phyloP scores from a whole-genome alignment of 2,888 invertebrate genomes.

The Ormia ochracea region DNA sequence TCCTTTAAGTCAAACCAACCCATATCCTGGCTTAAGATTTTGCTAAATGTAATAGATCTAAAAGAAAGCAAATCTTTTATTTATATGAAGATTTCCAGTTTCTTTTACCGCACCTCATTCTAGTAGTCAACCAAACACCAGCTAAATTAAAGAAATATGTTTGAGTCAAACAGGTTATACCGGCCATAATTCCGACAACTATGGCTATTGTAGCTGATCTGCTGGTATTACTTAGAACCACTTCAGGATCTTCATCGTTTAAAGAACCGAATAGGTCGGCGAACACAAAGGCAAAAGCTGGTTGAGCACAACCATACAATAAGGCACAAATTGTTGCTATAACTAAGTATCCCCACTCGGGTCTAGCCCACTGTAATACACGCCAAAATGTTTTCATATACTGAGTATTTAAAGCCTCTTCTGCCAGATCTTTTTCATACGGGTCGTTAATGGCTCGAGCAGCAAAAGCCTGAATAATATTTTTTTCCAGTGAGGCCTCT shows the following conservation, averaged over 20 bases:
- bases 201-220: conserved; percentile 82
- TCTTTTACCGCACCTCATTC: conserved; percentile 75
- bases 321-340: conserved; percentile 82
- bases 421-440: conserved; percentile 52
- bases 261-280: conserved; percentile 87
- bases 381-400: conserved; percentile 76
- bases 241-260: conserved; percentile 79
- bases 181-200: conserved; percentile 81
- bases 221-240: conserved; percentile 79
- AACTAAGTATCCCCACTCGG: conserved; percentile 83
- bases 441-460: conserved; percentile 36
- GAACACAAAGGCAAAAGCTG: conserved; percentile 86
- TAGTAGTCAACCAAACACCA: conserved; percentile 85
- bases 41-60: conserved; percentile 79
- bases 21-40: conserved; percentile 85
- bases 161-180: conserved; percentile 83
- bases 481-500: conserved; percentile 54
- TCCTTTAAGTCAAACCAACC: conserved; percentile 81
- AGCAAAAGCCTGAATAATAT: conserved; percentile 57
- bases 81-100: not conserved
- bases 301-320: conserved; percentile 84
- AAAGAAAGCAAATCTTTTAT: not conserved
- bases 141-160: conserved; percentile 86
- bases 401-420: conserved; percentile 71
- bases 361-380: conserved; percentile 81